Percentiles rank a stretch among this genome's conserved stretches.
These are phyloP conservation scores for Porites rus DNA, from an alignment of 92 coral and sea anemone genomes.

Conservation along the genomic window DNA sequence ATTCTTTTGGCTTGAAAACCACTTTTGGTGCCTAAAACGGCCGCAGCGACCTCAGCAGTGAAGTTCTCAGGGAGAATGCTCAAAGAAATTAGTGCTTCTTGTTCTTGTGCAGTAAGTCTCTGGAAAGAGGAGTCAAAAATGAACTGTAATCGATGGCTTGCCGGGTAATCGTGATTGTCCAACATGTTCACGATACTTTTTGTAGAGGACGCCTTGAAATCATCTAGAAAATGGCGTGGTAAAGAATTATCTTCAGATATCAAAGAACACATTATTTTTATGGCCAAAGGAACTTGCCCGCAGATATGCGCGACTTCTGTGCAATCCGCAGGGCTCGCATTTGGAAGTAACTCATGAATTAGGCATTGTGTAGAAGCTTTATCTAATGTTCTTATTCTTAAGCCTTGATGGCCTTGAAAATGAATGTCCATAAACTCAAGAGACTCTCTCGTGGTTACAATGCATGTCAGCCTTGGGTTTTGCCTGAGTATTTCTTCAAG, in stretches of 20 bases:
- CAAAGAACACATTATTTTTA: slow-evolving; percentile 29
- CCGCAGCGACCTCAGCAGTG: slow-evolving; percentile 18
- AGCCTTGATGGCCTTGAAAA: slow-evolving; percentile 14
- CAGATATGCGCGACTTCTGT: slow-evolving; percentile 8
- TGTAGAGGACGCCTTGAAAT: not conserved
- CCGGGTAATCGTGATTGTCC: slow-evolving; percentile 42
- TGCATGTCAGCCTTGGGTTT: not conserved
- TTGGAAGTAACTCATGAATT: slow-evolving; percentile 11
- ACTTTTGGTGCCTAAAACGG: slow-evolving; percentile 19
- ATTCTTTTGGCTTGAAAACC: not conserved
- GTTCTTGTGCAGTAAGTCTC: slow-evolving; percentile 20
- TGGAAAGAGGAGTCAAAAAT: slow-evolving; percentile 38
- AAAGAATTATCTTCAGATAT: not conserved
- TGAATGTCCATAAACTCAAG: slow-evolving; percentile 24
- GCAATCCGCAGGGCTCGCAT: not conserved
- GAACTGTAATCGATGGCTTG: slow-evolving; percentile 19
- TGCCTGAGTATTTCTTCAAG: slow-evolving; percentile 30
- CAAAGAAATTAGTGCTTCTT: slow-evolving; percentile 40
- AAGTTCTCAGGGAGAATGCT: slow-evolving; percentile 18
- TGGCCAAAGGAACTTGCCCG: slow-evolving; percentile 57
- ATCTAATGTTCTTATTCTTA: slow-evolving; percentile 38
- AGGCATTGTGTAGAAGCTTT: not conserved
- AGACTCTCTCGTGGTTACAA: slow-evolving; percentile 46
- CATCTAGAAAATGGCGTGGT: not conserved
- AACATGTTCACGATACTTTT: slow-evolving; percentile 19